Evolutionary conservation across 2,888 invertebrate species (phyloP).

Genomic region (Sinelater perroti): DNA sequence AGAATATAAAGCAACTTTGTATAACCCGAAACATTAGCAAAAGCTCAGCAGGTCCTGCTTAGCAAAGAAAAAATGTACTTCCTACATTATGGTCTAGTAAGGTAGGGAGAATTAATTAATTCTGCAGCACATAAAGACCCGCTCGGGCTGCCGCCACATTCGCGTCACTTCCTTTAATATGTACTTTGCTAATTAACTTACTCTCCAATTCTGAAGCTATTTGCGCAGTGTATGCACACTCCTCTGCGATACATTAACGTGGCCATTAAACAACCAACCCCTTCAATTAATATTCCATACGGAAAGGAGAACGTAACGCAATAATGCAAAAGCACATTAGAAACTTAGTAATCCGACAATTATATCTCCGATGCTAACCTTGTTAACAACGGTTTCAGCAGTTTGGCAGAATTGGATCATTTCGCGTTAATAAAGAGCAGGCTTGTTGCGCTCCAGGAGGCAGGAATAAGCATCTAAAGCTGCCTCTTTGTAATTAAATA

Average conservation of each 20-base stretch:
- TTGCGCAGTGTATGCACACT: conserved; percentile 5
- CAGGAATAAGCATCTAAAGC: too few species aligned
- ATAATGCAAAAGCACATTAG: conserved; percentile 24
- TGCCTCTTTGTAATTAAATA: too few species aligned
- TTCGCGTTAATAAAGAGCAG: conserved; percentile 5
- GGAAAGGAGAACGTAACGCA: conserved; percentile 18
- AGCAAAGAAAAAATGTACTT: too few species aligned
- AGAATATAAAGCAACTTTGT: too few species aligned
- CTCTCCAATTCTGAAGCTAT: conserved; percentile 8
- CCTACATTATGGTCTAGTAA: too few species aligned
- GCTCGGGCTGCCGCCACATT: too few species aligned
- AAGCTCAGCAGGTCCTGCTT: too few species aligned
- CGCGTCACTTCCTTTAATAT: background rate
- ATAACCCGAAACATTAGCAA: too few species aligned
- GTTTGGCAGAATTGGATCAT: conserved; percentile 14
- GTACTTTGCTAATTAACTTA: conserved; percentile 1
- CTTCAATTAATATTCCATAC: conserved; percentile 19
- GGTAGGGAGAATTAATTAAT: too few species aligned
- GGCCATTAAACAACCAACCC: conserved; percentile 18
- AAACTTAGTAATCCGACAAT: conserved; percentile 25
- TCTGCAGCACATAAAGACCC: too few species aligned
- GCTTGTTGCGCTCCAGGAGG: too few species aligned
- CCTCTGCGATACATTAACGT: conserved; percentile 16
- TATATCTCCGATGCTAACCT: conserved; percentile 24
- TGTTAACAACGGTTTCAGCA: conserved; percentile 23